Base-by-base conservation (phyloP, 2,113 vertebrate species). In the Alexandromys fortis region DNA sequence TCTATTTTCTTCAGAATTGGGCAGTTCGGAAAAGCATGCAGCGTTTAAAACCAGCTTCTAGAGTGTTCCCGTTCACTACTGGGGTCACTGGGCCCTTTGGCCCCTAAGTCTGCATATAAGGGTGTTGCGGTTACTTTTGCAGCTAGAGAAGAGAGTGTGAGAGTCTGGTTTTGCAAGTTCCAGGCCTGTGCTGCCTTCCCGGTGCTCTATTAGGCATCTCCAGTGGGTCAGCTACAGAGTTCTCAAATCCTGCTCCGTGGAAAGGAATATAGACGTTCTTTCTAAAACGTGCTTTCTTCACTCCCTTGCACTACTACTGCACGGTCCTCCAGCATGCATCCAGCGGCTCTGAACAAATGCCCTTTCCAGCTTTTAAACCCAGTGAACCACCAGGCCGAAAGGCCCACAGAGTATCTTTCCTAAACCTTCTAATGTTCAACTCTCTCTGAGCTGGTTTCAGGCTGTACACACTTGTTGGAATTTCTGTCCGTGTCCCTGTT, bases 11-110 rank as follows among this genome's bases (percentile, higher is more conserved):
- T 68, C 75, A 72, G 61, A 89, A 73, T n/a, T 72, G 42, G 26
- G 7, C 22, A 87, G 16, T 10, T 63, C 28, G 76, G n/a, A 92
- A 76, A 86, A 79, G 86, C 90, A 96, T 28, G n/a, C 49, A 68
- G 8, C 28, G 63, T 14, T 70, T 89, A 95, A 93, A 90, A 86
- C n/a, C 73, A 61, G 33, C 24, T 65, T 83, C n/a, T 45, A 92
- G 72, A 75, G 16, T 35, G 55, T 89, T 0, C 21, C 47, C 3
- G 21, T 1, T 52, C 42, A 81, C 3, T 75, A 73, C 0, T 0
- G 16, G 19, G 30, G 1, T 52, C 68, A 49, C 49, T 28, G 47
- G 91, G 88, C 73, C 77, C 38, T 38, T 47, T 70, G 49, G 13
- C 42, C 75, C 89, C 86, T 42, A 49, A 30, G 42, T 92, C 61